These are phyloP conservation scores for Menidia beryllina DNA, from an alignment of 2,113 vertebrate species.

Conservation along the genomic window DNA sequence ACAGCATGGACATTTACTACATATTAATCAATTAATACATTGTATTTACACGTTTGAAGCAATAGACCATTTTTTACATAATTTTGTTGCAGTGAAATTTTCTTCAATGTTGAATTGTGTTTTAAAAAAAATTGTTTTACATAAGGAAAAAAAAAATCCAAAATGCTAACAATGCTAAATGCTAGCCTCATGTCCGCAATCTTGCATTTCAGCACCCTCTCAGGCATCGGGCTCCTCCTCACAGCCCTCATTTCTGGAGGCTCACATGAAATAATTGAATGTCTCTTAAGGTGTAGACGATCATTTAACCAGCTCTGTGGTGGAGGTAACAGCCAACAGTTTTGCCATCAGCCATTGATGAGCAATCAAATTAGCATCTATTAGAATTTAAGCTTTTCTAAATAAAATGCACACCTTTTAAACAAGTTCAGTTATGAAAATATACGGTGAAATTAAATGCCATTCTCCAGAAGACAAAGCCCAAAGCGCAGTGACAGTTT, in stretches of 20 bases:
- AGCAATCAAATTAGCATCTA: conserved; percentile 80
- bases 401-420: conserved; percentile 76
- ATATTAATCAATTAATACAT: too few relatives aligned
- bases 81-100: neutral
- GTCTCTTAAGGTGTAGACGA: conserved; percentile 75
- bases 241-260: conserved; percentile 54
- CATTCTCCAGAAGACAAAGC: conserved; percentile 86
- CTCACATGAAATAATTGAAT: conserved; percentile 73
- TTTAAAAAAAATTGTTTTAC: conserved; percentile 8
- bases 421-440: conserved; percentile 83
- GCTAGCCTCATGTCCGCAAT: conserved; percentile 71
- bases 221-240: conserved; percentile 54
- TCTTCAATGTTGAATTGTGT: neutral
- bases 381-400: conserved; percentile 77
- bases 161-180: conserved; percentile 70
- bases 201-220: conserved; percentile 72
- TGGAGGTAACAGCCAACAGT: conserved; percentile 69
- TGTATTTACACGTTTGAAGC: too few relatives aligned
- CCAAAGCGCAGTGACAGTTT: conserved; percentile 92
- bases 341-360: conserved; percentile 80
- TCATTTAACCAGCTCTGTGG: conserved; percentile 77
- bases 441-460: conserved; percentile 89
- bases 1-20: too few relatives aligned
- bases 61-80: neutral
- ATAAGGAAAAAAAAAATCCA: conserved; percentile 37